phyloP scores from a whole-genome alignment of 2,888 invertebrate species.

The Acleris laterana region DNA sequence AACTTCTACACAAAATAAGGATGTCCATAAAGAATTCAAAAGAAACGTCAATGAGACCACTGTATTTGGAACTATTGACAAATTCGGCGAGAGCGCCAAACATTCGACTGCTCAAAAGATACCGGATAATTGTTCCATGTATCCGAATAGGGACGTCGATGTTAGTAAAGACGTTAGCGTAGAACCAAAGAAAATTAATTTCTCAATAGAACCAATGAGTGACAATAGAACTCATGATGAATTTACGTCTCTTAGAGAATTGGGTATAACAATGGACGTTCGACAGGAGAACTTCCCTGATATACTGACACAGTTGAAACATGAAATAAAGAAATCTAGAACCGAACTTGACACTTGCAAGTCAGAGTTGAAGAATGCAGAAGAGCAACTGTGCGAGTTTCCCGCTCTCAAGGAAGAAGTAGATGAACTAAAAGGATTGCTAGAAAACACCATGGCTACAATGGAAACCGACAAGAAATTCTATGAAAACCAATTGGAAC shows the following conservation, averaged over 20 bases:
- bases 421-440: slow-evolving; percentile 72
- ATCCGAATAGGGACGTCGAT: slow-evolving; percentile 73
- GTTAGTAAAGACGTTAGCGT: slow-evolving; percentile 68
- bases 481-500: slow-evolving; percentile 82
- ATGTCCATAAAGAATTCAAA: slow-evolving; percentile 61
- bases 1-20: slow-evolving; percentile 72
- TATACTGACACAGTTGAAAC: slow-evolving; percentile 72
- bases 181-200: slow-evolving; percentile 78
- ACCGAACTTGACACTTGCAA: slow-evolving; percentile 82
- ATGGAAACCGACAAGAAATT: slow-evolving; percentile 83
- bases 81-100: slow-evolving; percentile 52
- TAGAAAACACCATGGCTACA: slow-evolving; percentile 79
- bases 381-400: slow-evolving; percentile 81
- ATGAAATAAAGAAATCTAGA: slow-evolving; percentile 84
- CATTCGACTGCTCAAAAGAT: slow-evolving; percentile 63
- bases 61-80: slow-evolving; percentile 63
- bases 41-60: slow-evolving; percentile 78
- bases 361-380: slow-evolving; percentile 79
- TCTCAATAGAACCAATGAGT: slow-evolving; percentile 65
- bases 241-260: slow-evolving; percentile 80
- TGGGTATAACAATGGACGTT: slow-evolving; percentile 78
- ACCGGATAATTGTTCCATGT: slow-evolving; percentile 78
- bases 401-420: slow-evolving; percentile 78
- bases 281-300: slow-evolving; percentile 76
- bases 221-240: slow-evolving; percentile 69